Conservation (phyloP, 1,140 invertebrate species). For the Reticulitermes speratus region DNA sequence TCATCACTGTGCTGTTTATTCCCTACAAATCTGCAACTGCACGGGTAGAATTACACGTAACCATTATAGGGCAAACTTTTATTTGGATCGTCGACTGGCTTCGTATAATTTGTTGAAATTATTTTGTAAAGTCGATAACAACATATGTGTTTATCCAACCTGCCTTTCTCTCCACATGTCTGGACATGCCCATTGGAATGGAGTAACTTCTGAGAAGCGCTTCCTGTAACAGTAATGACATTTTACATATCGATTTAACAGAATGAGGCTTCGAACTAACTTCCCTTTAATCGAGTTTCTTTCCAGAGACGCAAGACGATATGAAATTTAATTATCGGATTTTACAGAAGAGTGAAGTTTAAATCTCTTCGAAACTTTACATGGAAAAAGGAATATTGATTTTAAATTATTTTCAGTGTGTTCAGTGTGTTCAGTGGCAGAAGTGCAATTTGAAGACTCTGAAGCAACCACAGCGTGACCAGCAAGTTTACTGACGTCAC, state of each 20-base stretch:
- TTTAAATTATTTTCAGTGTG: neutral
- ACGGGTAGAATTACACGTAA: too few relatives aligned
- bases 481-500: too few relatives aligned
- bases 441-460: neutral
- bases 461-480: too few relatives aligned
- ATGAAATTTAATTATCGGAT: slow-evolving; percentile 19
- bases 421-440: neutral
- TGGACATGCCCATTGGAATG: neutral
- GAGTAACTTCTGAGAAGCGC: neutral
- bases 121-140: too few relatives aligned
- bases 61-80: too few relatives aligned
- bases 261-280: neutral
- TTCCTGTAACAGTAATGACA: neutral
- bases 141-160: too few relatives aligned
- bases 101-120: too few relatives aligned
- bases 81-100: too few relatives aligned
- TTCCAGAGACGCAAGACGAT: neutral
- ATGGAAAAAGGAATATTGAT: slow-evolving; percentile 3
- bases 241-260: neutral
- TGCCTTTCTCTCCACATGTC: neutral
- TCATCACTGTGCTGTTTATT: too few relatives aligned
- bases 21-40: too few relatives aligned
- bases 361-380: neutral
- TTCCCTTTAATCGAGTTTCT: slow-evolving; percentile 3
- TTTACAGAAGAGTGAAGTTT: slow-evolving; percentile 13